Evolutionary conservation across 2,113 vertebrate genomes (phyloP), one percentile per base, ranked within the genome.

Genomic region (Takifugu flavidus): DNA sequence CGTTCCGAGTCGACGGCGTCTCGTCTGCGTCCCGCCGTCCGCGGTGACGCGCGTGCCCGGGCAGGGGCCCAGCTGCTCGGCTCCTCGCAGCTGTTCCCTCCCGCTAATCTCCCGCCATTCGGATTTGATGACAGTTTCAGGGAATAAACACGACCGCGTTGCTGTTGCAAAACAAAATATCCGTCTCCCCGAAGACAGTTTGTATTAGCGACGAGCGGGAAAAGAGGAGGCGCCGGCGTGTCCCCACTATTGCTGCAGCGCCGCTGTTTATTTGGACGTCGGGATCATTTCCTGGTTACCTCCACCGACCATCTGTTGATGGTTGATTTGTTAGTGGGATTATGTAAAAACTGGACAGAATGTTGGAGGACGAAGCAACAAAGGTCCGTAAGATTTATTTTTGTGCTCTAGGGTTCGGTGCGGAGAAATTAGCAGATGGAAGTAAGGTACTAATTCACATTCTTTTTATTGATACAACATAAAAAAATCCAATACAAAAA

Each of bases 31-130:
- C 29, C 29, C 34, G 34, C 5, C 34, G 34, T 10, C 34, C 34
- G 11, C 34, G 8, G 7, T 39, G 34, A 11, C 34, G 34, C 56
- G 63, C 10, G 43, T 56, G 5, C 52, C 56, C 53, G 29, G 67
- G 52, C 64, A 43, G 44, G 53, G 52, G 39, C 53, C 54, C 79
- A 75, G 77, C 68, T 71, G 75, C 72, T 68, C 3, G 0, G 55
- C 47, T 53, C 34, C 44, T 51, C 25, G 42, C 78, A 73, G 65
- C 65, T 72, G 71, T 26, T 74, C 59, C 67, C 47, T 1, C 1
- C 13, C 13, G 59, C 55, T 47, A 20, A 11, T 60, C 69, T 72
- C 49, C 27, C 20, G 55, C 53, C 73, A 5, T 67, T 75, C 72
- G 52, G 28, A 20, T 49, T 25, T 56, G 46, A 69, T 59, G 75